These are phyloP conservation scores for Cepphus grylle DNA, from an alignment of 2,113 vertebrate genomes.

Conservation along the genomic window DNA sequence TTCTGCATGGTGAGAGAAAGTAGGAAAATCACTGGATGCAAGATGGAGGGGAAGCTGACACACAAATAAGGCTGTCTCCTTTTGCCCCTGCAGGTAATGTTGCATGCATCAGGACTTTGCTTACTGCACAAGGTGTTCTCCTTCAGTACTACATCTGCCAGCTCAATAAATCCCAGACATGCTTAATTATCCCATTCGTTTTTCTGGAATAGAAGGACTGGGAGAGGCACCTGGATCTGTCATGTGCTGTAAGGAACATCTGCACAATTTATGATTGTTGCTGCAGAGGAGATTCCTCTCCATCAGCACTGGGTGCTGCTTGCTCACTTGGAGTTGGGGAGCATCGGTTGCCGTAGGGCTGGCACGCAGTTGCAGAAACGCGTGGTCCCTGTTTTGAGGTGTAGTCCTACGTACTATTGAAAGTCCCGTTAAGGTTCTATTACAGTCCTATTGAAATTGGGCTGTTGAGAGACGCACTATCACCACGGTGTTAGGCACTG, in stretches of 20 bases:
- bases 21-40: not conserved
- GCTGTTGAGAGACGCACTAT: not conserved
- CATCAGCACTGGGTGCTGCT: not conserved
- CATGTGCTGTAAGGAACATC: constrained; percentile 16
- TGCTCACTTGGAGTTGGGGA: not conserved
- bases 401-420: not conserved
- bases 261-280: constrained; percentile 18
- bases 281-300: not conserved
- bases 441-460: not conserved
- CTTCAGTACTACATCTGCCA: constrained; percentile 55
- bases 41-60: not conserved
- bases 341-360: not conserved
- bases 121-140: constrained; percentile 6
- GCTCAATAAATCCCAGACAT: constrained; percentile 70
- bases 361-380: not conserved
- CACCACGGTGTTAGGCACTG: not conserved
- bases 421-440: not conserved
- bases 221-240: constrained; percentile 43
- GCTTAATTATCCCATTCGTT: constrained; percentile 69
- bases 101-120: not conserved
- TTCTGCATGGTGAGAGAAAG: not conserved
- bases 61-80: not conserved
- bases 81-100: not conserved
- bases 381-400: not conserved
- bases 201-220: constrained; percentile 30